Conservation (phyloP, 2,797 vertebrate species). For the Enteromius fasciolatus region DNA sequence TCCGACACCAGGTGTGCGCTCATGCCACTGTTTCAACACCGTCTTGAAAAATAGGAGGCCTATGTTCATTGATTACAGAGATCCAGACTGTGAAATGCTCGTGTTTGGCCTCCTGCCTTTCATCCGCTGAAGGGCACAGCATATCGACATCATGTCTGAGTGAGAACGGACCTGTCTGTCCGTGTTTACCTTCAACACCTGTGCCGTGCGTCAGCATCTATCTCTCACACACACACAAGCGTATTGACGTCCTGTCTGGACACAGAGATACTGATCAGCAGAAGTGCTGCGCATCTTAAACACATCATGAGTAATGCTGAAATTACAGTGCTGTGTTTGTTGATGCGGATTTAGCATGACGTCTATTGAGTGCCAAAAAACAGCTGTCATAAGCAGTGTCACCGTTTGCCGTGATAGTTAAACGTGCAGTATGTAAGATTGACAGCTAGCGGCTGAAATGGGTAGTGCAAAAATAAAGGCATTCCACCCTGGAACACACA, state of each 20-base stretch:
- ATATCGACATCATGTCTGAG: conserved; percentile 28
- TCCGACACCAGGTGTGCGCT: conserved; percentile 33
- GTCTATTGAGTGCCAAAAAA: neutral
- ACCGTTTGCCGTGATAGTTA: neutral
- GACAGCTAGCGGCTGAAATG: no score
- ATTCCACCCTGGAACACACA: no score
- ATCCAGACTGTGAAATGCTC: conserved; percentile 38
- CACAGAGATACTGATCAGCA: conserved; percentile 16
- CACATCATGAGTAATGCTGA: conserved; percentile 27
- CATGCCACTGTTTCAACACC: conserved; percentile 31
- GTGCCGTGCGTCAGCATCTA: neutral
- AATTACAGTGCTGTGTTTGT: conserved; percentile 9
- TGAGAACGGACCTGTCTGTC: conserved; percentile 24
- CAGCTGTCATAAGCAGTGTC: conserved; percentile 6
- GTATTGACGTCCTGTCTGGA: conserved; percentile 33
- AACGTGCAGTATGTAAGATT: no score
- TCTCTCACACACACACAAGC: neutral
- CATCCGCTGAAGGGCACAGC: conserved; percentile 25
- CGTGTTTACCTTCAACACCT: conserved; percentile 41
- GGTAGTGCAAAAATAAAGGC: no score
- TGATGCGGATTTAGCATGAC: neutral
- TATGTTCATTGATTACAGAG: conserved; percentile 47
- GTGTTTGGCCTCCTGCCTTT: conserved; percentile 42
- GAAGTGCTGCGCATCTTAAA: conserved; percentile 9
- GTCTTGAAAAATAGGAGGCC: conserved; percentile 24